Conservation (phyloP, 2,888 invertebrate species). For the Pterobdella sp. region DNA sequence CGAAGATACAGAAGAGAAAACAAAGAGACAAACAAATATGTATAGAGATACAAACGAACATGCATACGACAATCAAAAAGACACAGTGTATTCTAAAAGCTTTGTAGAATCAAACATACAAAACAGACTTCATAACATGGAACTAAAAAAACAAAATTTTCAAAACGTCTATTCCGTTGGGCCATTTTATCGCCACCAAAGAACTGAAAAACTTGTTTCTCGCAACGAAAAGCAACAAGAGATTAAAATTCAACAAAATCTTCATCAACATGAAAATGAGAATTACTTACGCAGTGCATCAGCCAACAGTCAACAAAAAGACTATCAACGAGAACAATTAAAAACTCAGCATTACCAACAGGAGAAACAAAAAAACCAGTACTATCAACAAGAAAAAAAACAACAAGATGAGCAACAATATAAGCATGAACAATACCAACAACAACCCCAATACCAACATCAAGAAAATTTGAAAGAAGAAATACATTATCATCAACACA, state of each 20-base stretch:
- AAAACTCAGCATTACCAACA: neutral
- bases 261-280: neutral
- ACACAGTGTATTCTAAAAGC: too few species aligned
- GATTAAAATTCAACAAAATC: neutral
- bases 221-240: neutral
- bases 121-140: too few species aligned
- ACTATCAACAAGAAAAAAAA: neutral
- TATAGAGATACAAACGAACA: too few species aligned
- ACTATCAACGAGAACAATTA: neutral
- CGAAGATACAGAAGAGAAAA: slow-evolving; percentile 2
- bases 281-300: neutral
- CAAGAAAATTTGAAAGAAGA: neutral
- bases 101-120: too few species aligned
- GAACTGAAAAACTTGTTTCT: neutral
- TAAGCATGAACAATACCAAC: neutral
- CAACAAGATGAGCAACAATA: neutral
- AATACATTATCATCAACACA: neutral
- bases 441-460: neutral
- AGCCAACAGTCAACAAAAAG: neutral
- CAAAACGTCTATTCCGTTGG: too few species aligned
- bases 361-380: neutral
- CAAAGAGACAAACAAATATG: too few species aligned
- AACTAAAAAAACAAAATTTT: too few species aligned
- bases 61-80: too few species aligned
- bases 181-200: too few species aligned